phyloP scores from a whole-genome alignment of 2,888 invertebrate species.

The Lepidocyrtinus sp. region DNA sequence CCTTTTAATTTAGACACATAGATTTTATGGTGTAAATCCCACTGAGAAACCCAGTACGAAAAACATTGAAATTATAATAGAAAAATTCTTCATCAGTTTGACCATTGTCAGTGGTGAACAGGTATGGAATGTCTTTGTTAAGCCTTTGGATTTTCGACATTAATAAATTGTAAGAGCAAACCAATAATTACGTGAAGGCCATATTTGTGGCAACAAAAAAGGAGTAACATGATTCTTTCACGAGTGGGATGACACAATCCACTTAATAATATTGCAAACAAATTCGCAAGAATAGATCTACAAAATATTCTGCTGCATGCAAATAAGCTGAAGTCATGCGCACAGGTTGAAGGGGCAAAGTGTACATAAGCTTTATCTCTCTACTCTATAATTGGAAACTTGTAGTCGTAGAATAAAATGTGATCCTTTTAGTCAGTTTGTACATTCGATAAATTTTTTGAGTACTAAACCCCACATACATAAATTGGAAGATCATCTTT shows the following conservation, averaged over 20 bases:
- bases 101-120: background rate
- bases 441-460: background rate
- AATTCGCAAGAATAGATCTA: background rate
- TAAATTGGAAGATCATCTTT: background rate
- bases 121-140: background rate
- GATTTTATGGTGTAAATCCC: background rate
- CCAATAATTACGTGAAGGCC: conserved; percentile 42
- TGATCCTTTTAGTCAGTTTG: background rate
- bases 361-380: background rate
- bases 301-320: background rate
- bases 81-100: background rate
- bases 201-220: conserved; percentile 30
- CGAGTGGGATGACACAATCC: conserved; percentile 47
- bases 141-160: background rate
- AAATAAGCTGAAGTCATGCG: background rate
- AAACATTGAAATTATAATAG: background rate
- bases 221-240: conserved; percentile 3
- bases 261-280: conserved; percentile 38
- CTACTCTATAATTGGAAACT: conserved; percentile 47
- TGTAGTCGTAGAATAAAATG: background rate
- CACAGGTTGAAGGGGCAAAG: background rate
- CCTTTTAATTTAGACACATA: background rate
- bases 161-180: conserved; percentile 6
- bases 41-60: conserved; percentile 1
- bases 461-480: background rate